These are phyloP conservation scores for Takifugu bimaculatus DNA, from an alignment of 2,113 vertebrate species.

Conservation along the genomic window DNA sequence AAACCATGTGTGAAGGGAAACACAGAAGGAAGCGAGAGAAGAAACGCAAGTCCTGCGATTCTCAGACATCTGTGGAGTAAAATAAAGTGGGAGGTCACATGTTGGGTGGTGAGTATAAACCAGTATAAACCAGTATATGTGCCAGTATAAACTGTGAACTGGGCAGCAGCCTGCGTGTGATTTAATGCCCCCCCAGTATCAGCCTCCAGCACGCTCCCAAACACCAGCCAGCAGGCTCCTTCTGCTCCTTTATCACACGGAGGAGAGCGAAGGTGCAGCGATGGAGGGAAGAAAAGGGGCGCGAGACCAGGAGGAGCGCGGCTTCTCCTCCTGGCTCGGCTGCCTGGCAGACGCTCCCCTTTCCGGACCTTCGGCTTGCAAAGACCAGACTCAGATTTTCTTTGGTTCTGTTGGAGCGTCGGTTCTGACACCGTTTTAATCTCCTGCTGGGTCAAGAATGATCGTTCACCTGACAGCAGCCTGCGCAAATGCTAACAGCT, in stretches of 20 bases:
- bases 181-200: conserved; percentile 67
- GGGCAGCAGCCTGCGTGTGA: conserved; percentile 54
- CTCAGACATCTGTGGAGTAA: not conserved
- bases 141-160: conserved; percentile 53
- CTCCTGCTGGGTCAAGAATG: too few relatives aligned
- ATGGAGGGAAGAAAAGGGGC: conserved; percentile 48
- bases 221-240: conserved; percentile 62
- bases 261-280: conserved; percentile 53
- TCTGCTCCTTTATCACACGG: conserved; percentile 67
- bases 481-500: too few relatives aligned
- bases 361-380: conserved; percentile 44
- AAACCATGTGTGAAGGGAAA: conserved; percentile 7
- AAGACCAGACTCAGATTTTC: conserved; percentile 4
- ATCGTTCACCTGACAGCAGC: too few relatives aligned
- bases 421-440: too few relatives aligned
- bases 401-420: too few relatives aligned
- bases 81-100: too few relatives aligned
- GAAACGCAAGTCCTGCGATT: not conserved
- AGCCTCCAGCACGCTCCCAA: conserved; percentile 61
- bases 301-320: conserved; percentile 62
- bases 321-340: conserved; percentile 62
- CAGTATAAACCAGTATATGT: not conserved
- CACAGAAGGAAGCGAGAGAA: conserved; percentile 8
- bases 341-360: conserved; percentile 57
- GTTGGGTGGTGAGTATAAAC: not conserved